Conservation (phyloP, 2,888 invertebrate genomes). For the Diadegma fenestrale region DNA sequence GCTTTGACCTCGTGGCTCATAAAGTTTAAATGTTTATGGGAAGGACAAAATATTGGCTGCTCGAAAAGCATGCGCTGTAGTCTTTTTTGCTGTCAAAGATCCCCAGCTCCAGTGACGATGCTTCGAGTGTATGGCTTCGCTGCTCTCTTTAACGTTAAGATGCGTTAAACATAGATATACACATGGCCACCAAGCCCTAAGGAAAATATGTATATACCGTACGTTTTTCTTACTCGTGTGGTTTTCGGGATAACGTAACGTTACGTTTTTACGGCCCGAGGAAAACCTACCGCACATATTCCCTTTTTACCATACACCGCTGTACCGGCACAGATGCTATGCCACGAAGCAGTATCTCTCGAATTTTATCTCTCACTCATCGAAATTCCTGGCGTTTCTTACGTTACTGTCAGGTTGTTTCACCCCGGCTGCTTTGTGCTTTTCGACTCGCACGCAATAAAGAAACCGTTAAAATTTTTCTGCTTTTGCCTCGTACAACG, state of each 20-base stretch:
- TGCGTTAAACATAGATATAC: conserved; percentile 19
- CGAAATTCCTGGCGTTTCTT: conserved; percentile 29
- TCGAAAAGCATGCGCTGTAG: conserved; percentile 24
- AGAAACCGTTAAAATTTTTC: not conserved
- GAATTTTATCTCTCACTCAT: conserved; percentile 41
- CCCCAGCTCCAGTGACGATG: conserved; percentile 45
- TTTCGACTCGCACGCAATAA: not conserved
- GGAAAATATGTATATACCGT: conserved; percentile 34
- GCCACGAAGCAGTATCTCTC: conserved; percentile 29
- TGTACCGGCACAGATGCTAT: conserved; percentile 20
- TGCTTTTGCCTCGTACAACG: not conserved
- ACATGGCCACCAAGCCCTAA: not conserved
- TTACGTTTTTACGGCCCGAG: conserved; percentile 62
- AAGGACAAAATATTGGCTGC: conserved; percentile 62
- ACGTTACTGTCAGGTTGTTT: conserved; percentile 12
- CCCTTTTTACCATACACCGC: conserved; percentile 55
- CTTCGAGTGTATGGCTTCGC: conserved; percentile 26
- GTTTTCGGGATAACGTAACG: conserved; percentile 60
- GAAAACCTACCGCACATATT: conserved; percentile 52
- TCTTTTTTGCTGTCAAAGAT: conserved; percentile 47
- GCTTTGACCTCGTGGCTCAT: conserved; percentile 22
- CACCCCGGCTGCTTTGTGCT: conserved; percentile 3
- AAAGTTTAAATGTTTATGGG: conserved; percentile 64
- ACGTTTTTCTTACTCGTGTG: conserved; percentile 46
- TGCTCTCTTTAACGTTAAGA: conserved; percentile 51